Conservation (phyloP, 2,888 invertebrate genomes). For the Masnerella sp. region DNA sequence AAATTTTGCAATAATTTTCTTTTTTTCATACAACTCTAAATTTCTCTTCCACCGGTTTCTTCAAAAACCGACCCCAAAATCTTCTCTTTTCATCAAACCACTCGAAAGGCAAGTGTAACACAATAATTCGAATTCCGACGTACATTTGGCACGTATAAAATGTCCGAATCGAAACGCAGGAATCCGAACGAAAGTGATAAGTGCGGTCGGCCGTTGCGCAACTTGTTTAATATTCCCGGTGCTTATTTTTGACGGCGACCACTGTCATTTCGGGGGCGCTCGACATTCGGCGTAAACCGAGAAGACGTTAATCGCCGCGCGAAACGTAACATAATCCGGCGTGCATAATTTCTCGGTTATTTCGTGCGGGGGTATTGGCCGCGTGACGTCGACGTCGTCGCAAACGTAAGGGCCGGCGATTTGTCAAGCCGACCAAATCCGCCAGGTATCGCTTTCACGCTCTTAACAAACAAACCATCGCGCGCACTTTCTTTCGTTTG, state of each 20-base stretch:
- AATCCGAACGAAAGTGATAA: too few relatives aligned
- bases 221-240: slow-evolving; percentile 13
- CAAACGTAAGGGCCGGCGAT: slow-evolving; percentile 58
- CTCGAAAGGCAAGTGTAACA: too few relatives aligned
- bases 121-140: too few relatives aligned
- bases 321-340: slow-evolving; percentile 55
- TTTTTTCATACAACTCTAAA: too few relatives aligned
- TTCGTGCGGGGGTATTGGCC: slow-evolving; percentile 52
- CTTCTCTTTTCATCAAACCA: too few relatives aligned
- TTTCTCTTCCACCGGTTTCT: too few relatives aligned
- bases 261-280: slow-evolving; percentile 24
- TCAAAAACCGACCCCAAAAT: too few relatives aligned
- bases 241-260: slow-evolving; percentile 7
- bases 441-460: slow-evolving; percentile 65
- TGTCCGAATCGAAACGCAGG: too few relatives aligned
- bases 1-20: too few relatives aligned
- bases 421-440: slow-evolving; percentile 62
- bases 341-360: slow-evolving; percentile 51
- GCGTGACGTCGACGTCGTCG: slow-evolving; percentile 52
- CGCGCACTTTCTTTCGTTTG: slow-evolving; percentile 42
- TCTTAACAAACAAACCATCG: slow-evolving; percentile 60
- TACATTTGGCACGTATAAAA: too few relatives aligned
- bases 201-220: too few relatives aligned
- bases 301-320: slow-evolving; percentile 43
- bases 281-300: slow-evolving; percentile 41